Percentiles rank a stretch among this genome's conserved stretches.
Evolutionary conservation across 2,113 vertebrate species (phyloP).

Genomic region (Lepidothrix coronata): DNA sequence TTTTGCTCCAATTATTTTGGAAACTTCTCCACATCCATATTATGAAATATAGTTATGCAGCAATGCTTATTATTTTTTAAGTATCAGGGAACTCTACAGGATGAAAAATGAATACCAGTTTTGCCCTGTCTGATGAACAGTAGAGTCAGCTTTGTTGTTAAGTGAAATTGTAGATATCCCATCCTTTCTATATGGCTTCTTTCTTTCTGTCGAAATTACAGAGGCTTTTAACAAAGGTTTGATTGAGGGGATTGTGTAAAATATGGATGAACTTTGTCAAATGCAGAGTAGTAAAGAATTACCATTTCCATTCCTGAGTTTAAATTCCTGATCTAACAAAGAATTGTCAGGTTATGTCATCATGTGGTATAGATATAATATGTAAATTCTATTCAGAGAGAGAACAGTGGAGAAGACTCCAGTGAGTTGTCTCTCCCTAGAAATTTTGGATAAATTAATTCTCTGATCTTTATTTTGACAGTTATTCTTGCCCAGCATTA

Average conservation of each 20-base stretch:
- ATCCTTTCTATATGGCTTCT: neutral
- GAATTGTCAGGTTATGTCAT: neutral
- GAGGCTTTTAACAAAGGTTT: neutral
- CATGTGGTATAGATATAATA: neutral
- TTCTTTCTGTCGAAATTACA: neutral
- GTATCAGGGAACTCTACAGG: neutral
- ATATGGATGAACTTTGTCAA: neutral
- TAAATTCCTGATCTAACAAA: neutral
- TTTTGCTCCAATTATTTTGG: neutral
- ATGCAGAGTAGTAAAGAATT: neutral
- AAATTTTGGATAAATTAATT: neutral
- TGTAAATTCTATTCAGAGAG: neutral
- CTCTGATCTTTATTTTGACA: constrained; percentile 21
- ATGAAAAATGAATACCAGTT: neutral
- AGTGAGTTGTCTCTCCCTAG: neutral
- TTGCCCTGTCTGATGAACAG: neutral
- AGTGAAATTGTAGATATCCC: neutral
- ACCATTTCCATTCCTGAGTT: neutral
- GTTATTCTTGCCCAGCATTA: neutral
- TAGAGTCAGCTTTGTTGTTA: neutral
- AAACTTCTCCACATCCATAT: neutral
- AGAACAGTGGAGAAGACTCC: neutral
- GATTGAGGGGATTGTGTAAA: neutral
- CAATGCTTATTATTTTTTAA: neutral
- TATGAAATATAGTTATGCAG: neutral